A percentile compares a stretch with the other conserved stretches of the same genome.
phyloP scores from a whole-genome alignment of 2,113 vertebrate genomes.

The Cottus gobio region DNA sequence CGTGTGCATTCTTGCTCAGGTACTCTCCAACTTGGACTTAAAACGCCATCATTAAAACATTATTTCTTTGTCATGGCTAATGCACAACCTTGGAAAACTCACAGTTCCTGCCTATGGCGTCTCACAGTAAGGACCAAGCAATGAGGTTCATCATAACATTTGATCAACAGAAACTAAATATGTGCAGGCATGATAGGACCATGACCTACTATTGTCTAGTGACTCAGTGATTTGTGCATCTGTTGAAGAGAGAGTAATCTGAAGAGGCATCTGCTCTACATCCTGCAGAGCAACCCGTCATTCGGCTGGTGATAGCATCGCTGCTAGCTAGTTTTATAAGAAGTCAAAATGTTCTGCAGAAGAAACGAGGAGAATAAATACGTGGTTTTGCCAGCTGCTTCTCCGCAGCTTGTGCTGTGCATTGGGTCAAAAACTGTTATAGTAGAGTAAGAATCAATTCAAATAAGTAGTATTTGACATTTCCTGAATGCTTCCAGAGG shows the following conservation, averaged over 20 bases:
- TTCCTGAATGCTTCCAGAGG: conserved; percentile 19
- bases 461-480: conserved; percentile 29
- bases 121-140: conserved; percentile 2
- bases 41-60: conserved; percentile 37
- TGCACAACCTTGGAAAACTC: conserved; percentile 21
- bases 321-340: conserved; percentile 31
- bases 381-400: conserved; percentile 50
- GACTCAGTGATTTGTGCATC: conserved; percentile 34
- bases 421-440: conserved; percentile 24
- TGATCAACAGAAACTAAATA: conserved; percentile 16
- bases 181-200: neutral
- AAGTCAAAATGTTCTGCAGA: conserved; percentile 43
- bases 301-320: conserved; percentile 42
- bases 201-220: conserved; percentile 25
- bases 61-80: conserved; percentile 30
- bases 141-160: conserved; percentile 7
- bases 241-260: conserved; percentile 42
- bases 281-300: conserved; percentile 38
- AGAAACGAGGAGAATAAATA: conserved; percentile 38
- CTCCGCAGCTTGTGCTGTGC: conserved; percentile 6
- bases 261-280: conserved; percentile 52
- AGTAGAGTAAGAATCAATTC: conserved; percentile 40
- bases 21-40: conserved; percentile 62
- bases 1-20: conserved; percentile 69
- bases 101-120: neutral